Evolutionary conservation across 2,888 invertebrate species (phyloP), one percentile per base, ranked within the genome.

Genomic region (Calephelis perditalis): DNA sequence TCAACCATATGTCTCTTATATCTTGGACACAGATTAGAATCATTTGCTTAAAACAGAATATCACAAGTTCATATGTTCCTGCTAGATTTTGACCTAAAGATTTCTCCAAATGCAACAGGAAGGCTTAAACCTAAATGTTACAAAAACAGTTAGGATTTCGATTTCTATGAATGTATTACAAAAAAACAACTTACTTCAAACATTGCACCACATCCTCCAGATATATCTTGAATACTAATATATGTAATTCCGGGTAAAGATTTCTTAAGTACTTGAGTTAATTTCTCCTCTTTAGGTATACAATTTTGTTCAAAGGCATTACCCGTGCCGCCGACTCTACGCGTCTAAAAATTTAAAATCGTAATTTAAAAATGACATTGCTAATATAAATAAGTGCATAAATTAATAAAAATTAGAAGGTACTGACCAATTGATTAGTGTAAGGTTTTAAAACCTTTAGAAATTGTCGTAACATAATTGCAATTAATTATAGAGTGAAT

Each of bases 141-240:
- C 26, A 26, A 26, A 26, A 26, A 26, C 26, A 2, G 26, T 3
- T 26, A 26, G 26, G 26, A 26, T 26, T 26, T 26, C 26, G 26
- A 26, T 26, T 0, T 26, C 26, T 26, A 26, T 26, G 26, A 3
- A 26, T 26, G 3, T 1, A 3, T 26, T 26, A 26, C 26, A 26
- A 26, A 36, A 59, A 57, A 47, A 54, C n/a, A 15, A 63, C 40
- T 66, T 63, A 94, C 92, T 82, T 95, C 95, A 81, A 93, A 96
- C 95, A 96, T 96, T 12, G 95, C 95, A 2, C 96, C 96, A 77
- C 96, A 95, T 57, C 96, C 94, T 62, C 96, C 96, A 12, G 95
- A 95, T 56, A 95, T 93, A 73, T 96, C 96, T 63, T 92, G 89
- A 0, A 95, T 94, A 73, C 93, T 91, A 61, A 95, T 91, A 56